Conservation (phyloP, 2,797 vertebrate species). For the Ispidina lecontei region DNA sequence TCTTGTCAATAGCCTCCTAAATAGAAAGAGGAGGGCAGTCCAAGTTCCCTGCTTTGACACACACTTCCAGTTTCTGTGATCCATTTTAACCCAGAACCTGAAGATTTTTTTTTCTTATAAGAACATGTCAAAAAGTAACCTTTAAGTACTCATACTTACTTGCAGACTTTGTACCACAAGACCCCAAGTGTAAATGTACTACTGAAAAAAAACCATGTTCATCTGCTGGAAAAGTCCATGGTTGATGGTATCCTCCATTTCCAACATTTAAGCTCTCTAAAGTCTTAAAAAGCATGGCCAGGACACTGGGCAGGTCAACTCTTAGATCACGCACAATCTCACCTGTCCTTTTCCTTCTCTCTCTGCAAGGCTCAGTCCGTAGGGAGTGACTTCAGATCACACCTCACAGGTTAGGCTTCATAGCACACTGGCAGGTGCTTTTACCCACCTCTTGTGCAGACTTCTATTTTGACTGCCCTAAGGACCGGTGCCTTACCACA, state of each 20-base stretch:
- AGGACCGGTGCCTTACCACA: neutral
- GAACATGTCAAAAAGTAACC: neutral
- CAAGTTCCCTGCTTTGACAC: neutral
- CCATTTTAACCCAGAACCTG: neutral
- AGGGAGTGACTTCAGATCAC: neutral
- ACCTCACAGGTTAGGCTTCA: neutral
- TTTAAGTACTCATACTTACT: neutral
- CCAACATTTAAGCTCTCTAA: neutral
- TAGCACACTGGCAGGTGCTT: neutral
- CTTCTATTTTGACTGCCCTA: neutral
- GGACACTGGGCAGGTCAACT: neutral
- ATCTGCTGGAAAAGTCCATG: neutral
- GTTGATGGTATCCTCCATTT: neutral
- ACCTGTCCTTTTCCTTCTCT: neutral
- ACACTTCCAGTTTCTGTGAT: neutral
- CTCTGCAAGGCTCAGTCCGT: neutral
- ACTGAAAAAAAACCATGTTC: neutral
- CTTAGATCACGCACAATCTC: neutral
- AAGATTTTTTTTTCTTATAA: neutral
- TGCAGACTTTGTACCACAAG: neutral
- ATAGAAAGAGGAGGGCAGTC: neutral
- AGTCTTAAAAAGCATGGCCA: neutral
- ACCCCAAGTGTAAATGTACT: neutral
- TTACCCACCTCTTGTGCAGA: neutral
- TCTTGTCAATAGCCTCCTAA: neutral